phyloP scores from a whole-genome alignment of 2,113 vertebrate genomes.

The Pluvianellus socialis region DNA sequence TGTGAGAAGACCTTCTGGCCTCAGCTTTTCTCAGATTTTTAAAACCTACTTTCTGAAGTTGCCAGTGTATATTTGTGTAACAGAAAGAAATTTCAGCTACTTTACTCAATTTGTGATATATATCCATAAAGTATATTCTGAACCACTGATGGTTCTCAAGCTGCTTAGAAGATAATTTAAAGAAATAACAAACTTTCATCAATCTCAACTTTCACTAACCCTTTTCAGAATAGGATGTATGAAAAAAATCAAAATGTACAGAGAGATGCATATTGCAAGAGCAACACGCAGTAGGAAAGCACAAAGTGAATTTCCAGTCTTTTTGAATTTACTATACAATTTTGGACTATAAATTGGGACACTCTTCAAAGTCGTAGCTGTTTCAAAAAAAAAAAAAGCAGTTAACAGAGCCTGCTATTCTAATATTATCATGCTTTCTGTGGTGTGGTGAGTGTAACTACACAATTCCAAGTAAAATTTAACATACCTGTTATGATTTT shows the following conservation, averaged over 20 bases:
- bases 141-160: background rate
- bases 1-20: background rate
- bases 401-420: background rate
- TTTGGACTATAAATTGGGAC: background rate
- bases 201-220: background rate
- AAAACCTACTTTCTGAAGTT: background rate
- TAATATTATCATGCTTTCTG: background rate
- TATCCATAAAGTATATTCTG: background rate
- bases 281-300: background rate
- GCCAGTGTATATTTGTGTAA: rapidly evolving
- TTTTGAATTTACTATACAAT: background rate
- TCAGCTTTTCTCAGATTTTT: background rate
- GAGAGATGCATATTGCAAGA: background rate
- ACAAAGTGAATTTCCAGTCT: background rate
- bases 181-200: background rate
- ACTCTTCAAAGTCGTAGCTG: background rate
- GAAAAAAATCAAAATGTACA: background rate
- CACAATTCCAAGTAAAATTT: background rate
- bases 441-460: background rate
- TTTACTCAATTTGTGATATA: background rate
- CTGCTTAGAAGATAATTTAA: background rate
- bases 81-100: background rate
- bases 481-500: background rate
- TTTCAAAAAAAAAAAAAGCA: background rate
- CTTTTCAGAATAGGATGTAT: background rate